Evolutionary conservation across 1,140 invertebrate species (phyloP).

Genomic region (Ditylenchus dipsaci): DNA sequence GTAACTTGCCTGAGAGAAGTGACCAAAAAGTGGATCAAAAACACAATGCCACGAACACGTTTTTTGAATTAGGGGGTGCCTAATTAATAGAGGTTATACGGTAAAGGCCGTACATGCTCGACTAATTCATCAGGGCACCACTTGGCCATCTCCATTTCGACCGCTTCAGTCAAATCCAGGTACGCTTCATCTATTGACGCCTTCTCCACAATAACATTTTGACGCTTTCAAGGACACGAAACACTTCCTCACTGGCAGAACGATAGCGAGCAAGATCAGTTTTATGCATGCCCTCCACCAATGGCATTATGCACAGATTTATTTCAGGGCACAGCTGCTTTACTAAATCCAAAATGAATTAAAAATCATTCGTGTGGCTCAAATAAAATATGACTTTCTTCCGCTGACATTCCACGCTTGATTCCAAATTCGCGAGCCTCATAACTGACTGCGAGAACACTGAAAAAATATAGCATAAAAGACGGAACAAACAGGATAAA

Average conservation of each 20-base stretch:
- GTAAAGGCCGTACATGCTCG: too few species aligned
- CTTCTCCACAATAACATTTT: conserved; percentile 2
- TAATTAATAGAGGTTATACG: too few species aligned
- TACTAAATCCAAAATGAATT: not conserved
- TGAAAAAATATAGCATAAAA: not conserved
- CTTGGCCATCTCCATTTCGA: not conserved
- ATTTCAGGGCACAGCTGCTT: not conserved
- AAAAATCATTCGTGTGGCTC: not conserved
- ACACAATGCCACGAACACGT: too few species aligned
- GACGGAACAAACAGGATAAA: not conserved
- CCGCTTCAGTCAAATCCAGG: not conserved
- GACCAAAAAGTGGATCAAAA: too few species aligned
- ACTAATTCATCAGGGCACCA: not conserved
- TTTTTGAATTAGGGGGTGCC: too few species aligned
- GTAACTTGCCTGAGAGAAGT: too few species aligned
- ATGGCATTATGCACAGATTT: not conserved
- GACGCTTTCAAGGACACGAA: not conserved
- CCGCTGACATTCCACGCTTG: not conserved
- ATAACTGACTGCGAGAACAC: conserved; percentile 1
- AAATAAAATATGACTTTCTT: not conserved
- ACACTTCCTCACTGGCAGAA: not conserved
- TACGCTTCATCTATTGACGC: conserved; percentile 6
- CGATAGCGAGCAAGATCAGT: not conserved
- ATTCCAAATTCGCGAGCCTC: not conserved
- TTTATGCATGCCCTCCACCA: not conserved